Evolutionary conservation across 2,797 vertebrate genomes (phyloP).

Genomic region (Lacerta viridis): DNA sequence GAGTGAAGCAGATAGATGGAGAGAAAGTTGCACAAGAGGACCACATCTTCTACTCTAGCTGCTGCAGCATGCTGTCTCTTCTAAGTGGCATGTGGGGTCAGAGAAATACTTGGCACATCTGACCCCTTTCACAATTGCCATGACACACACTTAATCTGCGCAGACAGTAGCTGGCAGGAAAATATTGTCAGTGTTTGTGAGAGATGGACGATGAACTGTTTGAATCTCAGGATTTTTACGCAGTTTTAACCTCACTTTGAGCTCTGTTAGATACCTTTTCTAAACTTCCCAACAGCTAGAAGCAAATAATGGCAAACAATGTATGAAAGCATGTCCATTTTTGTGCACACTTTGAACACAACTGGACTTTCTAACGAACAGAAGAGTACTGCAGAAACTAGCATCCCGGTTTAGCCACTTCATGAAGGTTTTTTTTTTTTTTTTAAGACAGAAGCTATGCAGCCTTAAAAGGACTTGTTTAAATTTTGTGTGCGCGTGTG

Average conservation of each 20-base stretch:
- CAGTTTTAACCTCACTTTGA: neutral
- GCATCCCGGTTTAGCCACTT: constrained; percentile 58
- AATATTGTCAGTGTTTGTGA: neutral
- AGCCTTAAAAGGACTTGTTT: constrained; percentile 81
- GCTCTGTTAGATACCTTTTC: neutral
- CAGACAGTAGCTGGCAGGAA: neutral
- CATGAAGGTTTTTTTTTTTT: constrained; percentile 46
- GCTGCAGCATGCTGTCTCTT: neutral
- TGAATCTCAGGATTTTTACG: neutral
- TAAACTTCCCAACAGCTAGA: accelerated
- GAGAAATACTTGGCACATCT: neutral
- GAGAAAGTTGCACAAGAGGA: neutral
- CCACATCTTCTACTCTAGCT: neutral
- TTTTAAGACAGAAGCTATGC: constrained; percentile 70
- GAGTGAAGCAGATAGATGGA: neutral
- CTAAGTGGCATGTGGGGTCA: neutral
- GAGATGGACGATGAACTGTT: neutral
- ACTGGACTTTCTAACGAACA: neutral
- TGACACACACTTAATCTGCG: neutral
- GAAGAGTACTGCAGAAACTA: constrained; percentile 40
- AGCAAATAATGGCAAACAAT: neutral
- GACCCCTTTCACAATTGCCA: neutral
- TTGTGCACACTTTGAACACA: neutral
- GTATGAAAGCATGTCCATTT: neutral
- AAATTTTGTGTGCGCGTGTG: constrained; percentile 68